phyloP scores from a whole-genome alignment of 2,113 vertebrate species.

The Ifrita kowaldi region DNA sequence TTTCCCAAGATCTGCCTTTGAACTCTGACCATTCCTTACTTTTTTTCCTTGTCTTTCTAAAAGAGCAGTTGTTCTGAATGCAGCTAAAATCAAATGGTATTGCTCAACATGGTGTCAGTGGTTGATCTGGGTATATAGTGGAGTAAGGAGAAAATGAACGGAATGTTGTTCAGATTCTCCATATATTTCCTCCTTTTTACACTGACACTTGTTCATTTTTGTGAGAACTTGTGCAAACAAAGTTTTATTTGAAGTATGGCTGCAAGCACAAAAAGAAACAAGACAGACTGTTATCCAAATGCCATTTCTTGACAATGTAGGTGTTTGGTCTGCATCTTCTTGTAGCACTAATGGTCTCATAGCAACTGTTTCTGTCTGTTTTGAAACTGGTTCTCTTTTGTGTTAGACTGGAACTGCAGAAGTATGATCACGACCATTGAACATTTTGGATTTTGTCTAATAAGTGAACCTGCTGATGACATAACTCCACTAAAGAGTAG shows the following conservation, averaged over 20 bases:
- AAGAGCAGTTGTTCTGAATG: background rate
- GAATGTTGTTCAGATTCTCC: background rate
- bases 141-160: background rate
- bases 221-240: background rate
- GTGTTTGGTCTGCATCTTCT: constrained; percentile 32
- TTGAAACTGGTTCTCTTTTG: background rate
- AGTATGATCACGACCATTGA: background rate
- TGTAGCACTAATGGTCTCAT: constrained; percentile 11
- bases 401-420: background rate
- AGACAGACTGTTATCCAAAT: background rate
- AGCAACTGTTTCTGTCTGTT: constrained; percentile 30
- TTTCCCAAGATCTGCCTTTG: constrained; percentile 26
- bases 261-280: background rate
- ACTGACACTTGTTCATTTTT: background rate
- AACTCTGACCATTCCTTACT: background rate
- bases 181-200: background rate
- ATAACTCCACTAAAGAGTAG: background rate
- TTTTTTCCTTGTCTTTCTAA: background rate
- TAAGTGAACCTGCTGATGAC: background rate
- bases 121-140: background rate
- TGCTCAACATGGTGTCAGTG: background rate
- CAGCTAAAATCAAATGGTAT: background rate
- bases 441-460: background rate
- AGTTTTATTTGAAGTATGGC: constrained; percentile 5
- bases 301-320: constrained; percentile 26